Percentiles rank a stretch among this genome's conserved stretches.
These are phyloP conservation scores for Desmophyllum pertusum DNA, from an alignment of 92 coral and sea anemone species.

Conservation along the genomic window DNA sequence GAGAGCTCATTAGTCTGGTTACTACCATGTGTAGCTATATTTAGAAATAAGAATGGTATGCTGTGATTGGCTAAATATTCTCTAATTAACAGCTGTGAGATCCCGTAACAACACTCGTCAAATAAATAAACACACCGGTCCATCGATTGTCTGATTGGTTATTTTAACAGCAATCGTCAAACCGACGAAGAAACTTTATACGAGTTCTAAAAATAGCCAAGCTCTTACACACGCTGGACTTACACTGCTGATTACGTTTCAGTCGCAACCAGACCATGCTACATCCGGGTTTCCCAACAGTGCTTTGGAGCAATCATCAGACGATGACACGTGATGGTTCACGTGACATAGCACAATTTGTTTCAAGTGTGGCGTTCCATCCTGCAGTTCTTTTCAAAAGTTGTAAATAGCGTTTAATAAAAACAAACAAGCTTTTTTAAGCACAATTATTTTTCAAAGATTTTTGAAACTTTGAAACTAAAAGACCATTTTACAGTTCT, in stretches of 20 bases:
- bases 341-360: no score
- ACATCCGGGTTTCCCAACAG: constrained; percentile 47
- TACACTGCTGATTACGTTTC: background rate
- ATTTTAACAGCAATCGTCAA: no score
- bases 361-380: background rate
- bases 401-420: background rate
- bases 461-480: background rate
- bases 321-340: constrained; percentile 57
- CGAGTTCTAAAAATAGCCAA: no score
- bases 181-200: no score
- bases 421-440: background rate
- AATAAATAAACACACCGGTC: no score
- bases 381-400: background rate
- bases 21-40: background rate
- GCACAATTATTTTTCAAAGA: background rate
- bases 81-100: background rate
- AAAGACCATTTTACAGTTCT: no score
- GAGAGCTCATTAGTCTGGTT: background rate
- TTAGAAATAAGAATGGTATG: no score
- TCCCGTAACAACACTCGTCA: no score
- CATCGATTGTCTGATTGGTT: no score
- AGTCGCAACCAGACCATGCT: constrained; percentile 64
- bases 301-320: constrained; percentile 57
- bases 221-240: no score
- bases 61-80: no score